Evolutionary conservation across 2,113 vertebrate genomes (phyloP), one percentile per base, ranked within the genome.

Genomic region (Cyanoliseus patagonus): DNA sequence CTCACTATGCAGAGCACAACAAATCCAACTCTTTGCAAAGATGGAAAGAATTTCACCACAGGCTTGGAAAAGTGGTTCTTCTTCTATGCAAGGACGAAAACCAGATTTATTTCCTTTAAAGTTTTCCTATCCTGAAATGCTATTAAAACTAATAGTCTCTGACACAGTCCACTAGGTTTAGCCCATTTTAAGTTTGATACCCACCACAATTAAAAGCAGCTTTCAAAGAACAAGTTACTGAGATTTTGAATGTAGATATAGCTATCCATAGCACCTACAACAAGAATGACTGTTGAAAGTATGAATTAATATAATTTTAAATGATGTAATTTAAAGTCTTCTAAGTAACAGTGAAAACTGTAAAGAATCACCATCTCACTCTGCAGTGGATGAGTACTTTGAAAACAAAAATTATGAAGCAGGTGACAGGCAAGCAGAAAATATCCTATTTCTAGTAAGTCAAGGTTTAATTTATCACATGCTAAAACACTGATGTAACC

Each of bases 1-100:
- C 28, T 90, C 47, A 75, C 67, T 64, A 61, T 12, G 28, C 42
- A 87, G 61, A 90, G 76, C 63, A 85, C 13, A 93, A 66, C 20
- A 80, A 86, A 81, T 69, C 59, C 68, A 91, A 7, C 62, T 63
- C 69, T 51, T 68, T 19, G 13, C 85, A 90, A 41, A 86, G 67
- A 86, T 23, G 72, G 88, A 90, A 94, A 95, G 83, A 93, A 95
- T 94, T 96, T 93, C 76, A 94, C 85, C 82, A 73, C 90, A 90
- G 37, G 37, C 64, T 90, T 83, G 53, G 83, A 88, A 86, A 92
- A 95, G 49, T 20, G 41, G 42, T 73, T 88, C 75, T 64, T 88
- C 49, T 77, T 83, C 79, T 61, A 86, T 4, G 9, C 79, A 83
- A 88, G 44, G 67, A 86, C 0, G 0, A 88, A 96, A 88, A 62